Evolutionary conservation across 1,140 invertebrate species (phyloP).

Genomic region (Neuroterus valhalla): DNA sequence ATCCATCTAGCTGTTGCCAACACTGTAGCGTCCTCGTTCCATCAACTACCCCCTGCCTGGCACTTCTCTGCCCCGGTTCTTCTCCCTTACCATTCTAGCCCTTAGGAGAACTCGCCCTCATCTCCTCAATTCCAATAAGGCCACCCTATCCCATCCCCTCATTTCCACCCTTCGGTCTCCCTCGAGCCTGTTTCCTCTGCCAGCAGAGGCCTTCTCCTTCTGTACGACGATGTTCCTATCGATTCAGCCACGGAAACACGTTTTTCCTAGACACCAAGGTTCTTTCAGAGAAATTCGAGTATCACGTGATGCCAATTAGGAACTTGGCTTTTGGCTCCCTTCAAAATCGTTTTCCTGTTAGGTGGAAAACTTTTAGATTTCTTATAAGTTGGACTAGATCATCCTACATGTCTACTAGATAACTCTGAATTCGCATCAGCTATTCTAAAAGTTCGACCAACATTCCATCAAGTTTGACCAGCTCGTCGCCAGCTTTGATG

Average conservation of each 20-base stretch:
- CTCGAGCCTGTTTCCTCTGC: slow-evolving; percentile 40
- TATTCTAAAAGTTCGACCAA: too few relatives aligned
- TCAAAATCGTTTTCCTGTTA: slow-evolving; percentile 8
- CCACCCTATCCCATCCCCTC: slow-evolving; percentile 56
- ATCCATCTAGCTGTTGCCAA: slow-evolving; percentile 69
- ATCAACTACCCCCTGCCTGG: slow-evolving; percentile 60
- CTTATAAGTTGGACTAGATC: too few relatives aligned
- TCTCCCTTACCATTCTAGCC: slow-evolving; percentile 60
- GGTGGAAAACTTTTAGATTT: too few relatives aligned
- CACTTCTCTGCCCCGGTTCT: slow-evolving; percentile 52
- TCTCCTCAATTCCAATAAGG: slow-evolving; percentile 69
- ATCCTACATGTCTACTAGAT: too few relatives aligned
- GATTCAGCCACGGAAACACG: slow-evolving; percentile 64
- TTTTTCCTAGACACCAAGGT: slow-evolving; percentile 64
- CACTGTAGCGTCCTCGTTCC: slow-evolving; percentile 70
- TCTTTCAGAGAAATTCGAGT: neutral
- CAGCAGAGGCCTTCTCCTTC: slow-evolving; percentile 62
- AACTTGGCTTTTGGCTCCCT: slow-evolving; percentile 51
- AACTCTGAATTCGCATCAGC: too few relatives aligned
- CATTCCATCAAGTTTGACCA: too few relatives aligned
- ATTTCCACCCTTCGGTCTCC: slow-evolving; percentile 45
- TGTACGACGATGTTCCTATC: slow-evolving; percentile 68
- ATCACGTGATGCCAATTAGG: slow-evolving; percentile 23
- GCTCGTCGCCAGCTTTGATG: too few relatives aligned
- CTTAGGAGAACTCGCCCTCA: slow-evolving; percentile 68